These are phyloP conservation scores for Patiria pectinifera DNA, from an alignment of 53 echinoderm and acorn worm species.

Conservation along the genomic window DNA sequence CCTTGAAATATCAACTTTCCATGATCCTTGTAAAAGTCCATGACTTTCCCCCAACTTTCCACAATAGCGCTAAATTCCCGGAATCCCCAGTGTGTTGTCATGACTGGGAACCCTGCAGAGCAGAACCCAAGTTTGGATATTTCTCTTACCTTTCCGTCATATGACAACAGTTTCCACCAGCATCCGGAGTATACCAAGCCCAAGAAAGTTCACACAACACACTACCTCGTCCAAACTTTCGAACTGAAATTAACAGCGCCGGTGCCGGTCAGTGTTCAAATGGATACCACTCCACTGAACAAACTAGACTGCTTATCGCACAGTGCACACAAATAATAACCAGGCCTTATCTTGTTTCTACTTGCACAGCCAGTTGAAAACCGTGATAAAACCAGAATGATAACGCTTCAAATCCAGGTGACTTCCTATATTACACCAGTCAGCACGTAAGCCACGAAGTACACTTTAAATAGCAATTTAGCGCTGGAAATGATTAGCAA, in stretches of 20 bases:
- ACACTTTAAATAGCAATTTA: neutral
- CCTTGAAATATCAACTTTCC: too few relatives aligned
- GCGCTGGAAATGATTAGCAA: neutral
- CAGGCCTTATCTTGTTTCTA: constrained; percentile 16
- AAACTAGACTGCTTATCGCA: constrained; percentile 13
- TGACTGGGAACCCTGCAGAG: too few relatives aligned
- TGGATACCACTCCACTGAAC: neutral
- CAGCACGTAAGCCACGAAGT: neutral
- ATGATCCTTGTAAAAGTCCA: too few relatives aligned
- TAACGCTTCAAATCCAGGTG: neutral
- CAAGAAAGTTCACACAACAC: neutral
- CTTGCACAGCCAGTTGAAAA: constrained; percentile 32
- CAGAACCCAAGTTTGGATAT: too few relatives aligned
- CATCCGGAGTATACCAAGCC: too few relatives aligned
- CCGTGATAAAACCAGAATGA: constrained; percentile 19
- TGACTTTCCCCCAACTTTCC: too few relatives aligned
- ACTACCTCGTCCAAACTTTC: neutral
- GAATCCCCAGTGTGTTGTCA: too few relatives aligned
- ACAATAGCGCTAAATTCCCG: too few relatives aligned
- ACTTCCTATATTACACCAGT: neutral
- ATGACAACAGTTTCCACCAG: too few relatives aligned
- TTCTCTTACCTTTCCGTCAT: too few relatives aligned
- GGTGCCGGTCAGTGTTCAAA: neutral
- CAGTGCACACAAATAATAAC: neutral
- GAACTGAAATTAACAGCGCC: neutral